Conservation (phyloP, 2,888 invertebrate species). For the Hydriomena furcata region DNA sequence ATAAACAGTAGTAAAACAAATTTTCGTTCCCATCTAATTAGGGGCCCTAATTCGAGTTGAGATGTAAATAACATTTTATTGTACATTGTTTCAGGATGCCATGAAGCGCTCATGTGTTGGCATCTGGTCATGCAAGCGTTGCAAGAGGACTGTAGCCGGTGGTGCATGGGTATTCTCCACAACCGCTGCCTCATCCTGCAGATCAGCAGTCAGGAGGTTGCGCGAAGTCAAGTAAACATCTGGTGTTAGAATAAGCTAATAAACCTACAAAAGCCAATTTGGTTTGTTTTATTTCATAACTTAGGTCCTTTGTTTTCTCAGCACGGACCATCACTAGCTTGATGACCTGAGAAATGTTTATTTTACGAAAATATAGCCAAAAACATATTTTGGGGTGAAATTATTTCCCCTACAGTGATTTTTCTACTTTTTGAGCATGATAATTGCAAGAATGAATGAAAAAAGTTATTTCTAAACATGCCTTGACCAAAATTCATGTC, state of each 20-base stretch:
- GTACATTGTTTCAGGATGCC: slow-evolving; percentile 89
- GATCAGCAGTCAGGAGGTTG: slow-evolving; percentile 98
- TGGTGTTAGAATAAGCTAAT: slow-evolving; percentile 67
- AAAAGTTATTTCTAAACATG: no score
- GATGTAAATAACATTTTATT: background rate
- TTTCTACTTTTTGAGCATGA: no score
- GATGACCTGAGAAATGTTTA: no score
- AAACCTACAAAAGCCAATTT: slow-evolving; percentile 49
- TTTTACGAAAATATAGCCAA: no score
- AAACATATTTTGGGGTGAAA: no score
- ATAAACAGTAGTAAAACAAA: no score
- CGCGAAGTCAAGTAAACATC: slow-evolving; percentile 88
- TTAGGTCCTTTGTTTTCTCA: background rate
- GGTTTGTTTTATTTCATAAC: slow-evolving; percentile 29
- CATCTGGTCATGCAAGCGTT: slow-evolving; percentile 99
- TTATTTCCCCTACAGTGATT: no score
- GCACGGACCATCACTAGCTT: no score
- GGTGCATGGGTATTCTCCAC: slow-evolving; percentile 99
- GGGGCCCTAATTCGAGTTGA: no score
- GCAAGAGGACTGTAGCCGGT: slow-evolving; percentile 98
- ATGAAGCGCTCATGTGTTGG: slow-evolving; percentile 99
- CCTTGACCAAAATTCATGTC: no score
- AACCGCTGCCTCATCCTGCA: slow-evolving; percentile 98
- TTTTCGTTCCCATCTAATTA: no score
- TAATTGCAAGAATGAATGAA: no score